Base-by-base conservation (phyloP, 2,113 vertebrate genomes). In the Sinocyclocheilus anophthalmus region DNA sequence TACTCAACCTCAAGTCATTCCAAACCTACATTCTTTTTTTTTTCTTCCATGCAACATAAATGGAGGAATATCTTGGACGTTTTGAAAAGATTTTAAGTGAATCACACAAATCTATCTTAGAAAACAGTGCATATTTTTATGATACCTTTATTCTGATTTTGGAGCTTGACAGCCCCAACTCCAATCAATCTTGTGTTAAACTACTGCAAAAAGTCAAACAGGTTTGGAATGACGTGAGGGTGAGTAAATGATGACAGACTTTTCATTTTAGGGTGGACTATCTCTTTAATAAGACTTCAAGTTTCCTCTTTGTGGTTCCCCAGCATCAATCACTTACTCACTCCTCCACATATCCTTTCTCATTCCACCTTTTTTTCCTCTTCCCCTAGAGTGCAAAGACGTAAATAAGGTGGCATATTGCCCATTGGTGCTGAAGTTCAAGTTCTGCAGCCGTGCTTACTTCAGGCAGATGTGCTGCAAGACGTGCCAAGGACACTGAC, bases 391-490 rank as follows among this genome's bases (percentile, higher is more conserved):
- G 94, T 99, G 98, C 96, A 99, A 98, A 96, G 98, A 99, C 94
- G 97, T 99, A 92, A 99, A 98, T 96, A 99, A 99, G 95, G 98
- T 99, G 96, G 98, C 98, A 4, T 99, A 99, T 93, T 99, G 98
- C 95, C 98, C 98, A 86, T 94, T 99, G 96, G 98, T 99, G 90
- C 94, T 98, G 93, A 99, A 99, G 96, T 99, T 99, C 96, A 98
- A 99, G 93, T 99, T 99, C 95, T 99, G 98, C 95, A 99, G 96
- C 91, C 96, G 98, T 87, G 98, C 97, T 24, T 99, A 99, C 96
- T 99, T 99, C 96, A 97, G 98, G 93, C 98, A 99, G 96, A 99
- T 99, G 97, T 99, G 98, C 94, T 99, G 98, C 96, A 99, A 99
- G 94, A 99, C 98, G 88, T 99, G 98, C 95, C 98, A 99, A 95